Percentiles rank a stretch among this genome's conserved stretches.
phyloP scores from a whole-genome alignment of 1,140 invertebrate species.

The Phocides pigmalion region DNA sequence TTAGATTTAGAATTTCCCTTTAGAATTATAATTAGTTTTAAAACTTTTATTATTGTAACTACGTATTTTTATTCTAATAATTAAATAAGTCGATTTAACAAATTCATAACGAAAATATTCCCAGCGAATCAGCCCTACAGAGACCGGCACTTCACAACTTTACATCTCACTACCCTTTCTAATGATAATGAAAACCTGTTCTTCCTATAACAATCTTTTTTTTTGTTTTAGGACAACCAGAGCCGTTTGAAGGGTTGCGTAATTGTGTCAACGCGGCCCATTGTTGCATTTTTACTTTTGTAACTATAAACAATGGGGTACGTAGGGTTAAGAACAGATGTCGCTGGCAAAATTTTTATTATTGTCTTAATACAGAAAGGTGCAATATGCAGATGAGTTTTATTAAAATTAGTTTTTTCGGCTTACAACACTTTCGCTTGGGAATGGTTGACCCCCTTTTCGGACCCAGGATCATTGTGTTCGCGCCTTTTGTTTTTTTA shows the following conservation, averaged over 20 bases:
- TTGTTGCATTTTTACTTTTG: slow-evolving; percentile 59
- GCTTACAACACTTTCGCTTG: slow-evolving; percentile 49
- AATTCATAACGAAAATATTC: slow-evolving; percentile 8
- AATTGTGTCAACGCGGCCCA: slow-evolving; percentile 73
- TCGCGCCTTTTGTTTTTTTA: slow-evolving; percentile 47
- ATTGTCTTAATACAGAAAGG: slow-evolving; percentile 71
- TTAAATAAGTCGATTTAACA: no score
- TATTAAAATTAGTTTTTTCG: slow-evolving; percentile 68
- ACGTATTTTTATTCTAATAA: no score
- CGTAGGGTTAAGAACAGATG: slow-evolving; percentile 64
- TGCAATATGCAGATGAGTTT: slow-evolving; percentile 68
- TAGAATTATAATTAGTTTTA: no score
- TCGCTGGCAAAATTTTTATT: slow-evolving; percentile 42
- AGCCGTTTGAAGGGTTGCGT: slow-evolving; percentile 47
- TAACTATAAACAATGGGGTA: slow-evolving; percentile 61
- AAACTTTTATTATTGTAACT: no score
- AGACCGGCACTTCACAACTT: slow-evolving; percentile 61
- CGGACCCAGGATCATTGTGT: slow-evolving; percentile 58
- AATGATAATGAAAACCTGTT: slow-evolving; percentile 80
- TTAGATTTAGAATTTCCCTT: no score
- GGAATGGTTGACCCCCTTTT: slow-evolving; percentile 67
- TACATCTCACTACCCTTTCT: slow-evolving; percentile 78
- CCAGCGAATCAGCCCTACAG: slow-evolving; percentile 53
- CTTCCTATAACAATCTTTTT: slow-evolving; percentile 67
- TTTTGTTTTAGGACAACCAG: slow-evolving; percentile 71